A percentile compares a stretch with the other conserved stretches of the same genome.
phyloP scores from a whole-genome alignment of 2,888 invertebrate genomes.

The Lasius platythorax region DNA sequence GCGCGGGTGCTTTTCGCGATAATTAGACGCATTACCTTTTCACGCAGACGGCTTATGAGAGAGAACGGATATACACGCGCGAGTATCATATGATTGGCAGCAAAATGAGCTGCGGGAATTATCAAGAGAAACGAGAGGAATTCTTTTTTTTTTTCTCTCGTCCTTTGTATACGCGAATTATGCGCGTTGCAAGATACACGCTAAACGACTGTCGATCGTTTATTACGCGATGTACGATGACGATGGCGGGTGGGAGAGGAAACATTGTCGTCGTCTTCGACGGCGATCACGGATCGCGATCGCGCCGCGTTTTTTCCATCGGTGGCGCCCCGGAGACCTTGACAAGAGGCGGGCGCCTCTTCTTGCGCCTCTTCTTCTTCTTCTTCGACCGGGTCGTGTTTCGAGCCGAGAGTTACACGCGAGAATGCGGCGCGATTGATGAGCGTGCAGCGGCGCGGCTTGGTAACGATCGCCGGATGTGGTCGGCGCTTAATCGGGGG shows the following conservation, averaged over 20 bases:
- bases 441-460: slow-evolving; percentile 68
- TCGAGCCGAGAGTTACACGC: slow-evolving; percentile 78
- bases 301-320: slow-evolving; percentile 64
- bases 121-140: slow-evolving; percentile 19
- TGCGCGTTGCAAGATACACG: slow-evolving; percentile 31
- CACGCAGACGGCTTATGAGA: slow-evolving; percentile 18
- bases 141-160: background rate
- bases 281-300: slow-evolving; percentile 59
- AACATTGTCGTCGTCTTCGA: slow-evolving; percentile 31
- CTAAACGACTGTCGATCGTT: slow-evolving; percentile 66
- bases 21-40: slow-evolving; percentile 36
- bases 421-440: slow-evolving; percentile 81
- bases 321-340: slow-evolving; percentile 80
- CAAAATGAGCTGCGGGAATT: slow-evolving; percentile 35
- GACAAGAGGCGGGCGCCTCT: slow-evolving; percentile 77
- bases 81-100: slow-evolving; percentile 41
- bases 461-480: slow-evolving; percentile 84
- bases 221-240: slow-evolving; percentile 60
- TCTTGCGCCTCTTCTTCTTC: slow-evolving; percentile 76
- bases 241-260: background rate
- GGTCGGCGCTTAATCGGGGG: slow-evolving; percentile 84
- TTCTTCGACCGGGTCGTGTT: slow-evolving; percentile 71
- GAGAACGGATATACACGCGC: slow-evolving; percentile 20
- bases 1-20: slow-evolving; percentile 35
- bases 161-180: background rate